Percentiles rank a stretch among this genome's conserved stretches.
Evolutionary conservation across 2,113 vertebrate species (phyloP).

Genomic region (Meriones unguiculatus): DNA sequence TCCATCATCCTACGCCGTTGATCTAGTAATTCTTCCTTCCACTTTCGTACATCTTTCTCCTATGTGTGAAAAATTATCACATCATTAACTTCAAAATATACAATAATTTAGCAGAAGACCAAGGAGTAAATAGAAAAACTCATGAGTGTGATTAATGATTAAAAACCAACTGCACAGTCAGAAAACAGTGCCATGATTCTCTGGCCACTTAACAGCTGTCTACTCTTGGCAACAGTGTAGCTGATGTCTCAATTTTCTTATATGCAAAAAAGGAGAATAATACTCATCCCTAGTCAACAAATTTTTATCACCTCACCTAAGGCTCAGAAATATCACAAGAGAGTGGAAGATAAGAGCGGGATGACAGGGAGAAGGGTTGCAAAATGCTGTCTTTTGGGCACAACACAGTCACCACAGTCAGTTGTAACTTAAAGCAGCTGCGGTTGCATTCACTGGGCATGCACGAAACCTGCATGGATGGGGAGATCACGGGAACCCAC

Average conservation of each 20-base stretch:
- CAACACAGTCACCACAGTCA: background rate
- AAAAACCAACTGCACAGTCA: background rate
- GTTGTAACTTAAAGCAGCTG: too few relatives aligned
- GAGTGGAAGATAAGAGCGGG: background rate
- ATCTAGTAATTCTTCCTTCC: slow-evolving; percentile 98
- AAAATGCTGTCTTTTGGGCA: background rate
- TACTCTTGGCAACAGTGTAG: background rate
- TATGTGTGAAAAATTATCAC: slow-evolving; percentile 63
- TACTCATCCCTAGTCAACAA: background rate
- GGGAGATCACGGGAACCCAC: too few relatives aligned
- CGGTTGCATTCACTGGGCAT: background rate
- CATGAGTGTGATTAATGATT: background rate
- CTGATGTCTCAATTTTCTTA: background rate
- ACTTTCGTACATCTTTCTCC: slow-evolving; percentile 99
- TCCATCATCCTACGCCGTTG: slow-evolving; percentile 99
- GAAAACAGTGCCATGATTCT: background rate
- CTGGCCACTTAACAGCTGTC: background rate
- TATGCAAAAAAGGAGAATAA: background rate
- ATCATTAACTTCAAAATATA: background rate
- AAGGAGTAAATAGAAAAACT: background rate
- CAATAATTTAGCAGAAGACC: background rate
- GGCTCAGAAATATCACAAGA: background rate
- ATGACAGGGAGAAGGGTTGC: background rate
- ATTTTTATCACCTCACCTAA: background rate
- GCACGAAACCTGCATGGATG: background rate